phyloP scores from a whole-genome alignment of 1,140 invertebrate genomes.

The Drosophila yakuba region DNA sequence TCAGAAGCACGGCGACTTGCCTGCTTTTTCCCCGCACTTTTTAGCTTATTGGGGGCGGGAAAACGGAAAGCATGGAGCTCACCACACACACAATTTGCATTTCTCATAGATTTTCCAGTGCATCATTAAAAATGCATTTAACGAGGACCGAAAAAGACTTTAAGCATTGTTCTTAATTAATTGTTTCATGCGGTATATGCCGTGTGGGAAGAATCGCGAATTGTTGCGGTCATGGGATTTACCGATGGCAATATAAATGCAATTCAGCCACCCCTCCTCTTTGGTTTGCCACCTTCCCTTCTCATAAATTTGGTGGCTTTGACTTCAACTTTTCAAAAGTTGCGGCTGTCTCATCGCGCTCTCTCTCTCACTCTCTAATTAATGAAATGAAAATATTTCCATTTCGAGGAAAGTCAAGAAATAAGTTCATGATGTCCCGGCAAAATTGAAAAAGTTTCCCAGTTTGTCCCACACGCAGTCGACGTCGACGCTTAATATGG shows the following conservation, averaged over 20 bases:
- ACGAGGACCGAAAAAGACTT: conserved; percentile 38
- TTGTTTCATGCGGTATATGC: conserved; percentile 47
- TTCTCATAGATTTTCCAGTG: conserved; percentile 62
- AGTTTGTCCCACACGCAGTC: conserved; percentile 6
- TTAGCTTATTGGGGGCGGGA: conserved; percentile 5
- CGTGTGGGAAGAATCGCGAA: conserved; percentile 21
- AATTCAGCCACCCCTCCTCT: no score
- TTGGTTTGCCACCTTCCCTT: neutral
- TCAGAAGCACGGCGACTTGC: conserved; percentile 30
- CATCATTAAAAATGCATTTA: conserved; percentile 81
- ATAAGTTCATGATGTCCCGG: conserved; percentile 33
- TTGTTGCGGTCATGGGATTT: conserved; percentile 46
- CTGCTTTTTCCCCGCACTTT: conserved; percentile 21
- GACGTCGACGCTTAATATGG: conserved; percentile 5
- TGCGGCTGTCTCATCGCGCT: conserved; percentile 6
- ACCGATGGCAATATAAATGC: conserved; percentile 23
- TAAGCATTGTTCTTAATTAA: conserved; percentile 70
- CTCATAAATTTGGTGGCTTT: conserved; percentile 5
- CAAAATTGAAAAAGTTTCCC: conserved; percentile 73
- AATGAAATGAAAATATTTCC: conserved; percentile 75
- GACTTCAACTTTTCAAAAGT: conserved; percentile 8
- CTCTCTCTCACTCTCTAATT: conserved; percentile 48
- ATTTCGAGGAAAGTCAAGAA: conserved; percentile 40
- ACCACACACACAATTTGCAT: conserved; percentile 42
- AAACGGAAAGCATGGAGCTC: neutral